Conservation (phyloP, 2,113 vertebrate genomes). For the Romanogobio albipinnatus region DNA sequence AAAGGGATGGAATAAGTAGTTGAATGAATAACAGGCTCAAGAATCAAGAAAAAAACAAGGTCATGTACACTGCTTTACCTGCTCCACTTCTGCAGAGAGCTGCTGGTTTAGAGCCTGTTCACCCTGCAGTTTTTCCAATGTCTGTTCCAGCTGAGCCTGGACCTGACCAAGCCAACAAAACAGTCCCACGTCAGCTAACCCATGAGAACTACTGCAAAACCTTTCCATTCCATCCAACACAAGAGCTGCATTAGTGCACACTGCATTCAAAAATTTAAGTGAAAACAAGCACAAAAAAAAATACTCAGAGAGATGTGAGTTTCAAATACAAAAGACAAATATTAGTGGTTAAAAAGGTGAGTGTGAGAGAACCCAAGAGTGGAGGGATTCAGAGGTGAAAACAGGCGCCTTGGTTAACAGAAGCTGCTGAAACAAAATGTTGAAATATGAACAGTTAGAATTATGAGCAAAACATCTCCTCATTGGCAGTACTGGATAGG, state of each 20-base stretch:
- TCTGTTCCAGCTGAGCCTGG: slow-evolving; percentile 78
- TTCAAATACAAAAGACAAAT: slow-evolving; percentile 28
- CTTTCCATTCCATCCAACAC: neutral
- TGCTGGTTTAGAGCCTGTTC: slow-evolving; percentile 78
- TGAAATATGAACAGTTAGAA: slow-evolving; percentile 59
- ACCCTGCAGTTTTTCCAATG: slow-evolving; percentile 68
- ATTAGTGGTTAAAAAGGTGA: slow-evolving; percentile 28
- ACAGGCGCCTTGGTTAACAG: slow-evolving; percentile 53
- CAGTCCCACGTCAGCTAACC: neutral
- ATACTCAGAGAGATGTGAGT: neutral
- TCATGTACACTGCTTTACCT: slow-evolving; percentile 69
- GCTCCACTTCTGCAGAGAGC: slow-evolving; percentile 79
- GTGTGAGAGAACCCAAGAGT: slow-evolving; percentile 32
- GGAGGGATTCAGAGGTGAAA: slow-evolving; percentile 59
- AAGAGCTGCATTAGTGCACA: slow-evolving; percentile 29
- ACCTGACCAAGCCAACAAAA: slow-evolving; percentile 69
- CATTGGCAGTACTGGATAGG: slow-evolving; percentile 65
- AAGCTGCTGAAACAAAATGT: slow-evolving; percentile 39
- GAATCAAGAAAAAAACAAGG: neutral
- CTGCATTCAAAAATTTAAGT: neutral
- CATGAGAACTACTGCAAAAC: neutral
- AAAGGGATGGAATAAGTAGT: neutral
- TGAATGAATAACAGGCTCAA: neutral
- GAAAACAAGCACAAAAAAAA: slow-evolving; percentile 6
- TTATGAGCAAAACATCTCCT: slow-evolving; percentile 42